Conservation (phyloP, 2,797 vertebrate species). For the Anas bahamensis region DNA sequence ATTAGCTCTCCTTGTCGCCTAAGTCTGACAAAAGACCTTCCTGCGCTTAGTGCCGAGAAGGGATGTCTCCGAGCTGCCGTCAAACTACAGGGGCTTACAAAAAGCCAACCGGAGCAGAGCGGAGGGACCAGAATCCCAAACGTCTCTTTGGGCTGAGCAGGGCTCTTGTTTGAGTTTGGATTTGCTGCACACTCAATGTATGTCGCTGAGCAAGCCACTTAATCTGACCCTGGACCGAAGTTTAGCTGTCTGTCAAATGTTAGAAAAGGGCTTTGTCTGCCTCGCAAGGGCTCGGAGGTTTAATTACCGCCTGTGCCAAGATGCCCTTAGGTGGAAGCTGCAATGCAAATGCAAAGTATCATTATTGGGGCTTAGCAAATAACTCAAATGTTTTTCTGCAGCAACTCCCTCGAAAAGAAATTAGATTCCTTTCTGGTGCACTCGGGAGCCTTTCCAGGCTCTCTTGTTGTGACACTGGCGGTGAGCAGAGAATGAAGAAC, state of each 20-base stretch:
- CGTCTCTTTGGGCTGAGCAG: slow-evolving; percentile 26
- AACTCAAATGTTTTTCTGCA: slow-evolving; percentile 72
- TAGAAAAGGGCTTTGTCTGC: slow-evolving; percentile 69
- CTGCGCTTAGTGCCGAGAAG: slow-evolving; percentile 5
- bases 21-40: slow-evolving; percentile 28
- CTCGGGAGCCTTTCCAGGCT: slow-evolving; percentile 41
- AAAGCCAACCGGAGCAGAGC: slow-evolving; percentile 41
- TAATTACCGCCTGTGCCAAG: slow-evolving; percentile 66
- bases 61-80: slow-evolving; percentile 59
- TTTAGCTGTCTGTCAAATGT: slow-evolving; percentile 73
- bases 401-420: slow-evolving; percentile 61
- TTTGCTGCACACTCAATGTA: slow-evolving; percentile 64
- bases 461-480: slow-evolving; percentile 47
- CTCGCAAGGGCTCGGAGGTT: slow-evolving; percentile 51
- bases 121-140: slow-evolving; percentile 67
- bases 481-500: neutral
- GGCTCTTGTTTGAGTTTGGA: slow-evolving; percentile 69
- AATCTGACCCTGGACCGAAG: slow-evolving; percentile 70
- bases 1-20: slow-evolving; percentile 29
- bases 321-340: slow-evolving; percentile 72
- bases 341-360: slow-evolving; percentile 73
- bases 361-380: slow-evolving; percentile 67
- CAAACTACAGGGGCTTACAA: slow-evolving; percentile 14
- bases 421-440: slow-evolving; percentile 60
- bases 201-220: slow-evolving; percentile 58